Percentiles rank a stretch among this genome's conserved stretches.
Conservation (phyloP, 1,140 invertebrate genomes). For the Episyrphus balteatus region DNA sequence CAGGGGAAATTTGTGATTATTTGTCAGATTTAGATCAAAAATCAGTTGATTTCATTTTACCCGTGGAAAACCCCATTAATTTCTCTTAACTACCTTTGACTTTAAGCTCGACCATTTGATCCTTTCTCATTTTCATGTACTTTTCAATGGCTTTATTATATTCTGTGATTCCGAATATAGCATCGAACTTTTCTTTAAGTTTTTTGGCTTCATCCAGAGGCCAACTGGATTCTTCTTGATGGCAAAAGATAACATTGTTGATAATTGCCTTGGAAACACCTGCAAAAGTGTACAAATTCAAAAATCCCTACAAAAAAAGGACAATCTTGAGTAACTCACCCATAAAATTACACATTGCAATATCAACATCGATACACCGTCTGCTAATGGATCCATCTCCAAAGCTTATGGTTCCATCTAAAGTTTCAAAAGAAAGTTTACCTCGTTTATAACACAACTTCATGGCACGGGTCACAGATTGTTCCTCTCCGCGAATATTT, state of each 20-base stretch:
- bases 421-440: slow-evolving; percentile 27
- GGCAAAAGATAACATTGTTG: slow-evolving; percentile 96
- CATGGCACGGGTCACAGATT: slow-evolving; percentile 28
- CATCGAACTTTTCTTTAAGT: slow-evolving; percentile 94
- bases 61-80: too few relatives aligned
- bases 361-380: slow-evolving; percentile 61
- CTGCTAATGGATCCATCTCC: slow-evolving; percentile 41
- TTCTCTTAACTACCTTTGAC: slow-evolving; percentile 15
- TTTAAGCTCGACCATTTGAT: slow-evolving; percentile 38
- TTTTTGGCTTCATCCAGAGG: slow-evolving; percentile 88
- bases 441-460: slow-evolving; percentile 15
- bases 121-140: slow-evolving; percentile 61
- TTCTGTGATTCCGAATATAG: slow-evolving; percentile 89
- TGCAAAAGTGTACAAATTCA: slow-evolving; percentile 20
- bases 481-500: slow-evolving; percentile 16
- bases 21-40: too few relatives aligned
- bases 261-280: slow-evolving; percentile 84
- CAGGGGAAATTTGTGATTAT: too few relatives aligned
- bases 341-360: slow-evolving; percentile 50
- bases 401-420: slow-evolving; percentile 27
- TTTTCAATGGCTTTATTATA: slow-evolving; percentile 88
- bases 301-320: neutral
- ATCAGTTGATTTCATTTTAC: too few relatives aligned
- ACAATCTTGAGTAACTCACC: slow-evolving; percentile 37
- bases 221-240: slow-evolving; percentile 97